Base-by-base conservation (phyloP, 2,888 invertebrate genomes). In the Leucoptera coffeella region DNA sequence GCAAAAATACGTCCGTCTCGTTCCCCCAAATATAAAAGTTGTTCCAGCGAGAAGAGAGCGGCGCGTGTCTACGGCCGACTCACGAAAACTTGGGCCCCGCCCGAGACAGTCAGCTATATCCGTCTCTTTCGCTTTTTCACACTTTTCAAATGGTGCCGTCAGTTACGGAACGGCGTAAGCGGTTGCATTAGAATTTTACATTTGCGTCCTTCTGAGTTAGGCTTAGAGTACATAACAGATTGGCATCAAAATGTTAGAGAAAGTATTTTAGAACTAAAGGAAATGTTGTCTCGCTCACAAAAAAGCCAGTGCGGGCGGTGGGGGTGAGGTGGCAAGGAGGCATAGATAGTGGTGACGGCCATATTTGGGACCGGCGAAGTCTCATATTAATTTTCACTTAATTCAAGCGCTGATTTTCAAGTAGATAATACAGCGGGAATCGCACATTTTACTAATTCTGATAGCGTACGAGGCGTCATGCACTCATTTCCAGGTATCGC, bases 61-160 rank as follows among this genome's bases (percentile, higher is more conserved):
- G 57, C 45, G 58, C 50, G 64, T 64, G 65, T 53, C 67, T 55
- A 52, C 57, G 58, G 65, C 64, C 60, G 65, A 67, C 59, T 65
- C 64, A 65, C 69, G 67, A 65, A 64, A 64, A 64, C 67, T 67
- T 64, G 61, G 51, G 59, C 65, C 45, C 65, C 65, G 64, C 65
- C 69, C 69, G 67, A 67, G 67, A 64, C 58, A 60, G 50, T 45
- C n/a, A n/a, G n/a, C 55, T 64, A 64, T 69, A 69, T 67, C 67
- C 55, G 54, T 69, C 69, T 62, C 69, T 67, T 64, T 69, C 69
- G 52, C 51, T 69, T 69, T 69, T 69, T 69, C 61, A 61, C 65
- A 69, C 67, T 69, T 69, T 69, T 69, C 65, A 62, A 54, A 40
- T 45, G 36, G 37, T 32, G 27, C n/a, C 12, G 32, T 22, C 35